Percentiles rank a stretch among this genome's conserved stretches.
Conservation (phyloP, 2,888 invertebrate species). For the Eupithecia inturbata region DNA sequence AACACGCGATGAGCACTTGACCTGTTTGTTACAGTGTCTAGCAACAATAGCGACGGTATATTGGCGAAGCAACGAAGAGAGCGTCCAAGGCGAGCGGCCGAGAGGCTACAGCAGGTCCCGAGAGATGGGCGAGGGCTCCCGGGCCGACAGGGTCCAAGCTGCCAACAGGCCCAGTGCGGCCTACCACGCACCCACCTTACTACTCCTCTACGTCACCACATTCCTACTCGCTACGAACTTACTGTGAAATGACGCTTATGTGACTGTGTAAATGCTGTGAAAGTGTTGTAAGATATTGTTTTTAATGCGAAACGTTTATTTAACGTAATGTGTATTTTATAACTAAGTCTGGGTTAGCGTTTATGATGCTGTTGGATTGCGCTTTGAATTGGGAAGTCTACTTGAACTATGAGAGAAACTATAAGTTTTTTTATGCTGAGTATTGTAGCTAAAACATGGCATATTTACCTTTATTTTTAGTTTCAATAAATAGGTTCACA, state of each 20-base stretch:
- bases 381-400: background rate
- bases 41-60: slow-evolving; percentile 94
- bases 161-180: slow-evolving; percentile 66
- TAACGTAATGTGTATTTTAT: slow-evolving; percentile 4
- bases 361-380: background rate
- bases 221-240: slow-evolving; percentile 47
- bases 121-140: slow-evolving; percentile 88
- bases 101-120: slow-evolving; percentile 91
- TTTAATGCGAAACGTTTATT: background rate
- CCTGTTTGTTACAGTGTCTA: slow-evolving; percentile 85
- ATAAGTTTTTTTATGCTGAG: background rate
- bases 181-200: slow-evolving; percentile 46
- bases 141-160: slow-evolving; percentile 91
- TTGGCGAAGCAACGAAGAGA: slow-evolving; percentile 94
- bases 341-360: background rate
- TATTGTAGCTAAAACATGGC: background rate
- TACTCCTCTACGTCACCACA: slow-evolving; percentile 49
- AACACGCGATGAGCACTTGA: slow-evolving; percentile 2
- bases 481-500: background rate
- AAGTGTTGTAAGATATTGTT: slow-evolving; percentile 23
- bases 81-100: slow-evolving; percentile 90
- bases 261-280: slow-evolving; percentile 38
- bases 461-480: background rate
- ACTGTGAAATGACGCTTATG: slow-evolving; percentile 39
- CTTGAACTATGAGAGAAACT: background rate